Conservation (phyloP, 2,888 invertebrate species). For the Oeneis ivallda region DNA sequence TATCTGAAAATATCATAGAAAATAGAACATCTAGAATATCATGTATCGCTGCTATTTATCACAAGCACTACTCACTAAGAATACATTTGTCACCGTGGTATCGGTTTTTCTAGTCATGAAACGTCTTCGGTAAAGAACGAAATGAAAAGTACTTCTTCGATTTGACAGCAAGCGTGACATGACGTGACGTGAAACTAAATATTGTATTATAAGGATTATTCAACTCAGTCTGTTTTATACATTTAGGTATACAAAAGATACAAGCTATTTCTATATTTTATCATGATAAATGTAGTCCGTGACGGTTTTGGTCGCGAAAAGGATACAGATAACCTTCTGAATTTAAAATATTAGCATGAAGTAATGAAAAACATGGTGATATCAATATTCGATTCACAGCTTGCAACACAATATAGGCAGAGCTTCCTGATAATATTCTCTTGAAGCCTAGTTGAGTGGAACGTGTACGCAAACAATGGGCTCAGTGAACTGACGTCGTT, state of each 20-base stretch:
- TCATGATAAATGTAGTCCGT: no score
- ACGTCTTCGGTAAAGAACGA: background rate
- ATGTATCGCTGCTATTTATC: background rate
- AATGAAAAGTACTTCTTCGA: background rate
- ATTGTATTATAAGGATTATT: no score
- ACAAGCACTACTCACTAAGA: background rate
- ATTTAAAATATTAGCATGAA: background rate
- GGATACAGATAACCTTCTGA: no score
- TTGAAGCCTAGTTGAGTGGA: conserved; percentile 21
- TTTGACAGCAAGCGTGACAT: background rate
- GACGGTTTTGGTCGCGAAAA: no score
- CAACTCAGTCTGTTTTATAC: no score
- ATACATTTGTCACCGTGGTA: conserved; percentile 3
- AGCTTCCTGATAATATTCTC: conserved; percentile 16
- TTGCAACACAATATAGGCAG: background rate
- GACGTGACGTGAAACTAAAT: no score
- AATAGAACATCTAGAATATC: background rate
- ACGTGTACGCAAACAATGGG: conserved; percentile 21
- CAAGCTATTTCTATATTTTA: background rate
- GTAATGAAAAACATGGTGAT: background rate
- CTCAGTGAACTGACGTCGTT: conserved; percentile 19
- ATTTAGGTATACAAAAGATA: background rate
- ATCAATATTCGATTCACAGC: conserved; percentile 15
- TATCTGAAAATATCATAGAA: background rate
- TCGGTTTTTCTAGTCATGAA: background rate